Conservation (phyloP, 2,113 vertebrate genomes). For the Pedetes capensis region DNA sequence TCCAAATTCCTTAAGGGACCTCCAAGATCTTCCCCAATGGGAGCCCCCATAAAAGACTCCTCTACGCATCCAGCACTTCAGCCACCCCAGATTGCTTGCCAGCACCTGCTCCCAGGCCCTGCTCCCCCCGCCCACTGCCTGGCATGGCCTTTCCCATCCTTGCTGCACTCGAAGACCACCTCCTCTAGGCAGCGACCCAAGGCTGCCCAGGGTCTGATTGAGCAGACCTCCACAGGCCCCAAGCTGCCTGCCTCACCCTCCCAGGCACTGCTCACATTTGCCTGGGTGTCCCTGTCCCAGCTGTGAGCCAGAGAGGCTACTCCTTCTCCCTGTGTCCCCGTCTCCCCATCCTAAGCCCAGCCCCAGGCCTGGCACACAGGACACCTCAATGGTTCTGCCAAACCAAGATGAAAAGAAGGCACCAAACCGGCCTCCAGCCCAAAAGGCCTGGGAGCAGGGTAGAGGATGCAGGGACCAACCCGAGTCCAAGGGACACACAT, state of each 20-base stretch:
- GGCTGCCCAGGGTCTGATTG: neutral
- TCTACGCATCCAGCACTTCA: neutral
- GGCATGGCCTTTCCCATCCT: neutral
- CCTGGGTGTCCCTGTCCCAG: neutral
- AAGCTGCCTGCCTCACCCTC: neutral
- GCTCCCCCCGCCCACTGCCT: too few relatives aligned
- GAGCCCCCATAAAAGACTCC: neutral
- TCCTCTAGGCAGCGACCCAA: neutral
- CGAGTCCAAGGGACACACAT: neutral
- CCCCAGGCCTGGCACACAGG: neutral
- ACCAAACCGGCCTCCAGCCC: neutral
- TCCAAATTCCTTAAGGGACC: neutral
- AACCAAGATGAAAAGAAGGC: neutral
- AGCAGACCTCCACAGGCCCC: neutral
- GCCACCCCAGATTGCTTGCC: neutral
- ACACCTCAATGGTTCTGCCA: neutral
- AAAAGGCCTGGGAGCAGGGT: rapidly evolving
- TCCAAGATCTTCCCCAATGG: neutral
- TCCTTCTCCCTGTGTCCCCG: neutral
- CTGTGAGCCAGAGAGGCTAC: neutral
- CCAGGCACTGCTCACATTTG: neutral
- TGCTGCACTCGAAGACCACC: neutral
- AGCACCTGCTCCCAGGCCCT: neutral
- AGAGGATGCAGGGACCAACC: neutral
- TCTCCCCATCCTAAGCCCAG: neutral